Conservation (phyloP, 2,113 vertebrate genomes). For the Anarrhichthys ocellatus region DNA sequence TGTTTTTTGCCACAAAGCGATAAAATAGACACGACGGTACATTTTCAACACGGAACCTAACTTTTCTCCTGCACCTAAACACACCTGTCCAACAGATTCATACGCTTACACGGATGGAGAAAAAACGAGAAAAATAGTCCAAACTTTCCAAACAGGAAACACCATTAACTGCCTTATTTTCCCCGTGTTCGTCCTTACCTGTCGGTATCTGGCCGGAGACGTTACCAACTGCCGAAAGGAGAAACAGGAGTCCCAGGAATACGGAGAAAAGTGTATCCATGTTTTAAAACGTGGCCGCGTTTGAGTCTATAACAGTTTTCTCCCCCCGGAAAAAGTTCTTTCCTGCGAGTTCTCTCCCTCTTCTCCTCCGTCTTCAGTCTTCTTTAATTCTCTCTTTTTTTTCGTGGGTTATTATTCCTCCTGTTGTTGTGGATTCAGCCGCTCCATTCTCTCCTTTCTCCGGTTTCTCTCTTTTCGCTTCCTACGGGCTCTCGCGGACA, state of each 20-base stretch:
- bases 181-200: slow-evolving; percentile 59
- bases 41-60: slow-evolving; percentile 22
- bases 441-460: slow-evolving; percentile 73
- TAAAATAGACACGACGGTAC: background rate
- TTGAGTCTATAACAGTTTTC: slow-evolving; percentile 52
- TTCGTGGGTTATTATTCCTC: slow-evolving; percentile 58
- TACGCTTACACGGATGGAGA: background rate
- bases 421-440: slow-evolving; percentile 44
- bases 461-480: slow-evolving; percentile 64
- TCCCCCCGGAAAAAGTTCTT: slow-evolving; percentile 52
- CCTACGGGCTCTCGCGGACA: slow-evolving; percentile 64
- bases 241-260: slow-evolving; percentile 66
- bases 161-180: background rate
- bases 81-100: slow-evolving; percentile 63
- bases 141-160: slow-evolving; percentile 18
- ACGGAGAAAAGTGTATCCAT: slow-evolving; percentile 77
- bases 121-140: background rate
- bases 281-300: slow-evolving; percentile 49
- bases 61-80: slow-evolving; percentile 56
- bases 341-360: slow-evolving; percentile 27
- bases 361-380: slow-evolving; percentile 23
- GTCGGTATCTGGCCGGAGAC: slow-evolving; percentile 68
- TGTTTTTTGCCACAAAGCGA: background rate
- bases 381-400: slow-evolving; percentile 6
- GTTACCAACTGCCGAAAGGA: slow-evolving; percentile 31